Percentiles rank a stretch among this genome's conserved stretches.
phyloP scores from a whole-genome alignment of 1,140 invertebrate species.

The Oppia nitens region DNA sequence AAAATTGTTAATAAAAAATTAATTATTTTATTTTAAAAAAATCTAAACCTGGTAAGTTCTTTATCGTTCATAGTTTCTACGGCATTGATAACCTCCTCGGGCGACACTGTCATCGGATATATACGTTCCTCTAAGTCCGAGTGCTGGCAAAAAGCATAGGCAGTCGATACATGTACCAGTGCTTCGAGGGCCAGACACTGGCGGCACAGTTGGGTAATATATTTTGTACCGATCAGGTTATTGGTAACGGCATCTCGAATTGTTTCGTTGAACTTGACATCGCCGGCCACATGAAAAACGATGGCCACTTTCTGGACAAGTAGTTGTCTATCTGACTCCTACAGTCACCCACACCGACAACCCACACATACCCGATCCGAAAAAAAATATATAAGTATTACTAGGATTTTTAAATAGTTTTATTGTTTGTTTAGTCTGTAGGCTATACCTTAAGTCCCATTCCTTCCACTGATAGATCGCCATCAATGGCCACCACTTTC shows the following conservation, averaged over 20 bases:
- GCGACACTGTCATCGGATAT: not conserved
- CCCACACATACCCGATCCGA: not conserved
- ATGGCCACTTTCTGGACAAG: slow-evolving; percentile 57
- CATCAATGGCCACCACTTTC: slow-evolving; percentile 68
- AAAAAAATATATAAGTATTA: not conserved
- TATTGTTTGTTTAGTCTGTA: not conserved
- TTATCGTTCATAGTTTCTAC: not conserved
- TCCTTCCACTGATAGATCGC: slow-evolving; percentile 71
- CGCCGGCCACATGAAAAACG: slow-evolving; percentile 95
- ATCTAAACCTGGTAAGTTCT: not conserved
- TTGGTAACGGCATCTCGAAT: slow-evolving; percentile 31
- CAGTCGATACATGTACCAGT: slow-evolving; percentile 16
- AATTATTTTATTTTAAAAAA: too few relatives aligned
- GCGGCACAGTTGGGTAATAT: not conserved
- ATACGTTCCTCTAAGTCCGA: slow-evolving; percentile 9
- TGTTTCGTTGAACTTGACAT: slow-evolving; percentile 92
- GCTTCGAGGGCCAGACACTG: not conserved
- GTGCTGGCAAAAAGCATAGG: slow-evolving; percentile 17
- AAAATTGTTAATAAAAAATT: too few relatives aligned
- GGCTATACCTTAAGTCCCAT: slow-evolving; percentile 48
- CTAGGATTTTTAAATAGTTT: not conserved
- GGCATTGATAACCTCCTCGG: not conserved
- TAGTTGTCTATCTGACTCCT: slow-evolving; percentile 44
- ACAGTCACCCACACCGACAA: slow-evolving; percentile 35
- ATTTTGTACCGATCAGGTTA: not conserved